Conservation (phyloP, 2,113 vertebrate genomes). For the Epinephelus moara region DNA sequence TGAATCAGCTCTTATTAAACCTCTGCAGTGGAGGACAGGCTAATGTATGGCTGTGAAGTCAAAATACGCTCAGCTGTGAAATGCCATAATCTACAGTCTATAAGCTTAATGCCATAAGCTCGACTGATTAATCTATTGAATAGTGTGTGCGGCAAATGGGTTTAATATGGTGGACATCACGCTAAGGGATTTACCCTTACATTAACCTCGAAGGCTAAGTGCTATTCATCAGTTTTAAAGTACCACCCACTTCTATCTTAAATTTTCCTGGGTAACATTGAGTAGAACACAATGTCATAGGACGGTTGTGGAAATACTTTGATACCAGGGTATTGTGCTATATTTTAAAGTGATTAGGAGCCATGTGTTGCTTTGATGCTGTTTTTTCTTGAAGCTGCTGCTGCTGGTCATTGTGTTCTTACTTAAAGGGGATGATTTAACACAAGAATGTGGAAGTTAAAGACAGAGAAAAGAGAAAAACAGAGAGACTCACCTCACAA, state of each 20-base stretch:
- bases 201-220: constrained; percentile 55
- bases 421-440: neutral
- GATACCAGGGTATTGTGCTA: neutral
- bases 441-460: neutral
- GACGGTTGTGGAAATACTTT: constrained; percentile 7
- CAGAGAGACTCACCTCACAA: neutral
- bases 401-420: neutral
- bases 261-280: constrained; percentile 9
- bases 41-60: constrained; percentile 48
- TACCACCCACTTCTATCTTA: constrained; percentile 45
- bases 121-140: constrained; percentile 72
- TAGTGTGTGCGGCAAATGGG: constrained; percentile 57
- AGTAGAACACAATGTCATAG: neutral
- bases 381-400: neutral
- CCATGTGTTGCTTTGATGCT: neutral
- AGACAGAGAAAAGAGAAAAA: neutral
- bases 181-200: constrained; percentile 67
- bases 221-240: constrained; percentile 66
- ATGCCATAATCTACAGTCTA: constrained; percentile 61
- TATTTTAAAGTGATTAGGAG: neutral
- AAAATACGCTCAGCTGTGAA: constrained; percentile 48
- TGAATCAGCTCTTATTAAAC: constrained; percentile 6
- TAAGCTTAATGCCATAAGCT: constrained; percentile 64
- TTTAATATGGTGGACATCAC: constrained; percentile 73
- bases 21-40: constrained; percentile 1